Conservation (phyloP, 2,888 invertebrate genomes). For the Drosophila macrospina region DNA sequence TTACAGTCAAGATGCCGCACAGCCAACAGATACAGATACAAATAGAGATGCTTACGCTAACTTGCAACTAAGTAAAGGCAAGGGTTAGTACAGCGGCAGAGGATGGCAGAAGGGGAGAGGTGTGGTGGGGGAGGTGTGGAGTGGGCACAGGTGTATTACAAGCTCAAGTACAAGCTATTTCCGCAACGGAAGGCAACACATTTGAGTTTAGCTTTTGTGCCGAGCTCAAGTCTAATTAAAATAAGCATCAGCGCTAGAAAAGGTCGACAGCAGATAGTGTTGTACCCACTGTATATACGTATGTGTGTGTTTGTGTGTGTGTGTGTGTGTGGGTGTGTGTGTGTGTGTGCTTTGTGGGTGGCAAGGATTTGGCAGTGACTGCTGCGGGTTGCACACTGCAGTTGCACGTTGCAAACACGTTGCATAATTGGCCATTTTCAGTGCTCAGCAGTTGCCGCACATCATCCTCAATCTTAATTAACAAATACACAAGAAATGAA, state of each 20-base stretch:
- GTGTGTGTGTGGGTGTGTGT: neutral
- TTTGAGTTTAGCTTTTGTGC: conserved; percentile 62
- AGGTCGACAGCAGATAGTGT: conserved; percentile 62
- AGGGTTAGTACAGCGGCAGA: neutral
- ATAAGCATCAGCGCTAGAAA: conserved; percentile 69
- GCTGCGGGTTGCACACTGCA: conserved; percentile 64
- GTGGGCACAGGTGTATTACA: conserved; percentile 52
- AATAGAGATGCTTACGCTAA: conserved; percentile 68
- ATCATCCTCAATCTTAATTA: conserved; percentile 80
- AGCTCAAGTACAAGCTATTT: conserved; percentile 77
- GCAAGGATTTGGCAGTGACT: conserved; percentile 46
- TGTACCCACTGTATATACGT: conserved; percentile 9
- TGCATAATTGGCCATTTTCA: conserved; percentile 78
- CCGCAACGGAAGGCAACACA: conserved; percentile 74
- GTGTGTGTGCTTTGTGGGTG: neutral
- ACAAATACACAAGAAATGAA: conserved; percentile 77
- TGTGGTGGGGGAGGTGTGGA: neutral
- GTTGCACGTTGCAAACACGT: conserved; percentile 62
- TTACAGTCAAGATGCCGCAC: conserved; percentile 41
- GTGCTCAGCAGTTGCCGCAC: conserved; percentile 76
- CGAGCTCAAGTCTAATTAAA: conserved; percentile 73
- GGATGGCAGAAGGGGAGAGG: neutral
- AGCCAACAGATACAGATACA: conserved; percentile 34
- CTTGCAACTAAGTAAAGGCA: conserved; percentile 63
- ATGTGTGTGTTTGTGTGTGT: neutral